These are phyloP conservation scores for Leptopterna dolabrata DNA, from an alignment of 2,888 invertebrate species.

Conservation along the genomic window DNA sequence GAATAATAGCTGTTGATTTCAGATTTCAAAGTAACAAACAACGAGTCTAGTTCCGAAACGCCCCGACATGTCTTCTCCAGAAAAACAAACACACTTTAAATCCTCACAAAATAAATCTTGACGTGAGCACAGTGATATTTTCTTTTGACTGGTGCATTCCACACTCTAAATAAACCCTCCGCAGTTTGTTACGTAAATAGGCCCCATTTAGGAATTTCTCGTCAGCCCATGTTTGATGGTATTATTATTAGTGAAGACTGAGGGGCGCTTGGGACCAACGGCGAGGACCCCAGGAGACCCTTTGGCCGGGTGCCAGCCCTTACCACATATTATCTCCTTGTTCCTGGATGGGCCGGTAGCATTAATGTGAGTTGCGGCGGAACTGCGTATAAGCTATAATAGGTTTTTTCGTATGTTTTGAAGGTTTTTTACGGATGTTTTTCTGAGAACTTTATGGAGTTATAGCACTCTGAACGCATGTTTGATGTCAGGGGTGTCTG, in stretches of 20 bases:
- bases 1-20: too few species aligned
- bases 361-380: neutral
- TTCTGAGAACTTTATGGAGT: too few species aligned
- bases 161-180: slow-evolving; percentile 13
- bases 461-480: too few species aligned
- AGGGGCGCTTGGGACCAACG: slow-evolving; percentile 30
- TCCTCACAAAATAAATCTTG: neutral
- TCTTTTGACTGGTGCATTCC: slow-evolving; percentile 40
- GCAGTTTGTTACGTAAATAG: slow-evolving; percentile 41
- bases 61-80: neutral
- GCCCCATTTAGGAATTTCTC: slow-evolving; percentile 37
- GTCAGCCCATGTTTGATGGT: slow-evolving; percentile 31
- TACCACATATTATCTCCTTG: neutral
- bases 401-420: too few species aligned
- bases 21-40: too few species aligned
- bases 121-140: neutral
- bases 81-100: neutral
- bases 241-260: slow-evolving; percentile 39
- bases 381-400: neutral
- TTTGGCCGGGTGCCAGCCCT: neutral
- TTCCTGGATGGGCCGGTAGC: neutral
- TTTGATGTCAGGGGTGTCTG: too few species aligned
- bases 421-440: too few species aligned
- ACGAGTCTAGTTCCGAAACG: too few species aligned
- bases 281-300: slow-evolving; percentile 32